Conservation (phyloP, 2,888 invertebrate genomes). For the Neoascia interrupta region DNA sequence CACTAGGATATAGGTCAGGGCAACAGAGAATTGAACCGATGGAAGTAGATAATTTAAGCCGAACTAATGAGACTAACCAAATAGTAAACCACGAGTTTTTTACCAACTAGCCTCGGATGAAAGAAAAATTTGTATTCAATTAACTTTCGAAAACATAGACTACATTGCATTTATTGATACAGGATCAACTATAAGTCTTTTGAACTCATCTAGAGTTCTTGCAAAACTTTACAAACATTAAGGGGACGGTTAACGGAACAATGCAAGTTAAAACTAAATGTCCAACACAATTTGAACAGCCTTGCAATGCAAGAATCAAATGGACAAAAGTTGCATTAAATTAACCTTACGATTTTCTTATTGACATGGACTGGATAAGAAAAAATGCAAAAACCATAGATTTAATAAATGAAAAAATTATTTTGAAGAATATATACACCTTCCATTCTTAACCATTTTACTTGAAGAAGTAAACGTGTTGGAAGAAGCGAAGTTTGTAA, state of each 20-base stretch:
- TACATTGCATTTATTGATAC: constrained; percentile 4
- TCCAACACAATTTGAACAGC: no score
- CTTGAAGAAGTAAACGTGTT: no score
- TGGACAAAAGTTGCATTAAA: no score
- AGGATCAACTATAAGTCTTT: constrained; percentile 9
- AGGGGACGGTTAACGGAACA: constrained; percentile 22
- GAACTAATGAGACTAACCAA: constrained; percentile 11
- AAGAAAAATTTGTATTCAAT: constrained; percentile 18
- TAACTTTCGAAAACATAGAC: constrained; percentile 14
- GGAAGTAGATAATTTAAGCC: constrained; percentile 1
- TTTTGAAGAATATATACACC: constrained; percentile 34
- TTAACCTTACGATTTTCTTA: constrained; percentile 52
- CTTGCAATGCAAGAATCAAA: no score
- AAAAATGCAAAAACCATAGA: constrained; percentile 49
- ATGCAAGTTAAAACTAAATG: constrained; percentile 57
- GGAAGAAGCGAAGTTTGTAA: constrained; percentile 1
- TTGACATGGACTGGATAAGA: no score
- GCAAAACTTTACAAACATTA: constrained; percentile 24
- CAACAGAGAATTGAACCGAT: constrained; percentile 9
- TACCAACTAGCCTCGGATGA: constrained; percentile 35
- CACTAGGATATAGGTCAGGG: constrained; percentile 8
- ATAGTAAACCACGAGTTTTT: constrained; percentile 38
- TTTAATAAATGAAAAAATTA: constrained; percentile 36
- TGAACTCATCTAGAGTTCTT: constrained; percentile 10
- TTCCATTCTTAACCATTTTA: no score